These are phyloP conservation scores for Margarornis squamiger DNA, from an alignment of 2,797 vertebrate genomes.

Conservation along the genomic window DNA sequence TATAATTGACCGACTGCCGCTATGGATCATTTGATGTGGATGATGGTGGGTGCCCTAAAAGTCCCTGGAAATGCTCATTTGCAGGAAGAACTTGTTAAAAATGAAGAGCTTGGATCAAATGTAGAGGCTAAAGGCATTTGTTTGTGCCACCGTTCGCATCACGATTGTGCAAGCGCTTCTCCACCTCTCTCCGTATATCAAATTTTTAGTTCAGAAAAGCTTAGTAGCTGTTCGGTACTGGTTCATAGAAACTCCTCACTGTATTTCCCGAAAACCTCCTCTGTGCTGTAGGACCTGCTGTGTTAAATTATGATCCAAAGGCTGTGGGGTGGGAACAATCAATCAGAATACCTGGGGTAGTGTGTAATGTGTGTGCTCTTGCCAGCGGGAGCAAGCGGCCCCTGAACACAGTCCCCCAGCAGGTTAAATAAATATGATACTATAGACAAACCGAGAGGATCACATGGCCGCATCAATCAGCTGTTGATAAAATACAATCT, in stretches of 20 bases:
- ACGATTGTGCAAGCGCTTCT: not conserved
- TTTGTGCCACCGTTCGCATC: not conserved
- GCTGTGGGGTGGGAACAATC: slow-evolving; percentile 93
- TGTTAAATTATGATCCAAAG: slow-evolving; percentile 97
- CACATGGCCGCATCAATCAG: slow-evolving; percentile 92
- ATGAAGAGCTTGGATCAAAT: slow-evolving; percentile 16
- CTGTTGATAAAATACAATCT: slow-evolving; percentile 93
- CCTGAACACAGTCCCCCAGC: slow-evolving; percentile 90
- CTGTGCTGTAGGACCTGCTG: slow-evolving; percentile 88
- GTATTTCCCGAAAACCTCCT: slow-evolving; percentile 66
- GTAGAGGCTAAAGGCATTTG: not conserved
- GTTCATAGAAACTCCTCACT: slow-evolving; percentile 70
- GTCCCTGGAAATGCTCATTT: slow-evolving; percentile 28
- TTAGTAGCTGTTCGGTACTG: slow-evolving; percentile 15
- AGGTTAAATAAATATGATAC: slow-evolving; percentile 99
- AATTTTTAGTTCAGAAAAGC: slow-evolving; percentile 18
- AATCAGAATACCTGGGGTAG: slow-evolving; percentile 93
- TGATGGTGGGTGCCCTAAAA: not conserved
- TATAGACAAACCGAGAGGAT: slow-evolving; percentile 90
- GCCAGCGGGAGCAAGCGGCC: slow-evolving; percentile 89
- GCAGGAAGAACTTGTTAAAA: slow-evolving; percentile 37
- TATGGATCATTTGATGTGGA: not conserved
- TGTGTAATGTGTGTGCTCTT: slow-evolving; percentile 92
- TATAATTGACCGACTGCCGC: not conserved
- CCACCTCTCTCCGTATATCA: not conserved